A percentile compares a stretch with the other conserved stretches of the same genome.
phyloP scores from a whole-genome alignment of 2,113 vertebrate genomes.

The Sitta europaea region DNA sequence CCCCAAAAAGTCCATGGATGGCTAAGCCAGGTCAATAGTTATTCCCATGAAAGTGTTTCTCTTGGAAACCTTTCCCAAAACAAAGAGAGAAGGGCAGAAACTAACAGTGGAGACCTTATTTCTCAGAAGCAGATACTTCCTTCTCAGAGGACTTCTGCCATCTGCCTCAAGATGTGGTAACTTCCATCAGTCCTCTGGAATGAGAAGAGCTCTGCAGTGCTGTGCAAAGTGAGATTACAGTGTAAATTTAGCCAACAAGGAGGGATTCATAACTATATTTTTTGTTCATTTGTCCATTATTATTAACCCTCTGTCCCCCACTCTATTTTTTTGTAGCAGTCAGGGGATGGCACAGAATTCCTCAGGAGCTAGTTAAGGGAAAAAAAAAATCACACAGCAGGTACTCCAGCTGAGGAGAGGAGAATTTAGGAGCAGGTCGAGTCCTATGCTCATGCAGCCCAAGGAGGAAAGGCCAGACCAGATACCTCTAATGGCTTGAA shows the following conservation, averaged over 20 bases:
- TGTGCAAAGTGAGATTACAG: not conserved
- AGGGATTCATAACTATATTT: not conserved
- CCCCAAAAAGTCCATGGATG: rapidly evolving
- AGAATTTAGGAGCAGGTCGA: not conserved
- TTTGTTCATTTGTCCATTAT: not conserved
- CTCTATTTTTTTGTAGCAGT: not conserved
- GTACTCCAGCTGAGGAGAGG: not conserved
- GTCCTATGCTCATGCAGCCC: not conserved
- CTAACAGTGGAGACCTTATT: not conserved
- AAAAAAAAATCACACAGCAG: not conserved
- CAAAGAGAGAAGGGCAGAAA: not conserved
- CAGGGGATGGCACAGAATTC: not conserved
- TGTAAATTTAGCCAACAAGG: rapidly evolving
- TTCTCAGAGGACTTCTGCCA: not conserved
- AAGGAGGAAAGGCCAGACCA: not conserved
- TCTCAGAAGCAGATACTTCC: not conserved
- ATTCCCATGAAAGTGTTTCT: not conserved
- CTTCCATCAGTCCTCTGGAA: not conserved
- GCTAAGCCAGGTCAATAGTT: not conserved
- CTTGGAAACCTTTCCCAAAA: not conserved
- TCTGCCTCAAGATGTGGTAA: not conserved
- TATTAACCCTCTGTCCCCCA: not conserved
- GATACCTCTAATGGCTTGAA: not conserved
- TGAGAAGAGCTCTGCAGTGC: not conserved
- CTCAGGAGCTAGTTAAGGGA: not conserved